These are phyloP conservation scores for Trypoxylus dichotomus DNA, from an alignment of 1,140 invertebrate genomes.

Conservation along the genomic window DNA sequence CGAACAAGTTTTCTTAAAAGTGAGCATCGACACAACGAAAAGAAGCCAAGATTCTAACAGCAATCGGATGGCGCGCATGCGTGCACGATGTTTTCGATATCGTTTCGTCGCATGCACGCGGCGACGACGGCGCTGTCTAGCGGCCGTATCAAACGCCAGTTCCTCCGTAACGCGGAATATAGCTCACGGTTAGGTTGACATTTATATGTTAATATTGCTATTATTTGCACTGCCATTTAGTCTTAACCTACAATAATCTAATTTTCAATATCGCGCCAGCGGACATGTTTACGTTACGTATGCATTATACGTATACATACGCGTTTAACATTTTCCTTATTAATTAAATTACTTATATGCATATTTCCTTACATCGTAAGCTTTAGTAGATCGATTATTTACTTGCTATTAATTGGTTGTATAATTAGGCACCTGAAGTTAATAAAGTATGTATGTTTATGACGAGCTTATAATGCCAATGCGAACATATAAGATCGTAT, in stretches of 20 bases:
- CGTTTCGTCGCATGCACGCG: neutral
- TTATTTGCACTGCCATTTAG: conserved; percentile 41
- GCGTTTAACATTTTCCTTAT: neutral
- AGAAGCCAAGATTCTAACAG: neutral
- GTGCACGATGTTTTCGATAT: neutral
- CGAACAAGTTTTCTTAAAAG: neutral
- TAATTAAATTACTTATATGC: no score
- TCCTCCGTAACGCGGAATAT: conserved; percentile 33
- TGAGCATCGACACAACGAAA: neutral
- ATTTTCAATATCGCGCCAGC: conserved; percentile 18
- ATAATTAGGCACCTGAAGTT: neutral
- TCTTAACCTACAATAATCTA: conserved; percentile 29
- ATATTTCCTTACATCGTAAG: neutral
- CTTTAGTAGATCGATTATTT: neutral
- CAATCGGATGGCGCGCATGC: no score
- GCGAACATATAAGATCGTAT: no score
- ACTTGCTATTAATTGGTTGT: neutral
- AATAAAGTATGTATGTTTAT: neutral
- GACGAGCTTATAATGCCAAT: no score
- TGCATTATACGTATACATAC: neutral
- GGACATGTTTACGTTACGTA: neutral
- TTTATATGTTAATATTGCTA: conserved; percentile 49
- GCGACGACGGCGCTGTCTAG: neutral
- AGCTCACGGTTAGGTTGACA: conserved; percentile 50
- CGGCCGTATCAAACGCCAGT: neutral